These are phyloP conservation scores for Prunella strophiata DNA, from an alignment of 2,797 vertebrate genomes.

Conservation along the genomic window DNA sequence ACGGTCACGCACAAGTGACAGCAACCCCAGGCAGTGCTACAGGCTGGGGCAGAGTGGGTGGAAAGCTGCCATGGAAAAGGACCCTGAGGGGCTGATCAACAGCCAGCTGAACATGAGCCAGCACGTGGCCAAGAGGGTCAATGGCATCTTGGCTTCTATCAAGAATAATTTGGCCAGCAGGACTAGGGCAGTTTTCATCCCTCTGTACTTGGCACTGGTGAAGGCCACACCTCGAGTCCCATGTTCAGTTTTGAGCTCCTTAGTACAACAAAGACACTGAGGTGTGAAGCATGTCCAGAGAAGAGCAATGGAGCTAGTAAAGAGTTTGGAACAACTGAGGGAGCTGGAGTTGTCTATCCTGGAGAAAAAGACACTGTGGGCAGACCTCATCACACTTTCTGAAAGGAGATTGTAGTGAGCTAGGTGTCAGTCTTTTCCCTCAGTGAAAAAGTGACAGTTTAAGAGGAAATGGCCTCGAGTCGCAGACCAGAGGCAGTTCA, in stretches of 20 bases:
- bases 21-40: neutral
- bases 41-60: neutral
- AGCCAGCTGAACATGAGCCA: neutral
- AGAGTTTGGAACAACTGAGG: neutral
- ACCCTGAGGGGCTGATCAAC: too few relatives aligned
- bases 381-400: neutral
- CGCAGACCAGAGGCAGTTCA: neutral
- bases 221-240: neutral
- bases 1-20: fast-evolving
- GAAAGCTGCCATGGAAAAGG: neutral
- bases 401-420: neutral
- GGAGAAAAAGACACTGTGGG: neutral
- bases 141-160: neutral
- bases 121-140: neutral
- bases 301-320: neutral
- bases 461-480: neutral
- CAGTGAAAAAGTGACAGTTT: neutral
- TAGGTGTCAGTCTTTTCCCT: neutral
- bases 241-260: neutral
- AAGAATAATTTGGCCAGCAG: neutral
- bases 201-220: too few relatives aligned
- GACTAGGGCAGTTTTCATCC: too few relatives aligned
- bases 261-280: neutral
- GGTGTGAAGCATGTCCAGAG: neutral
- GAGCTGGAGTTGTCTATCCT: neutral